Base-by-base conservation (phyloP, 2,797 vertebrate species). In the Lutjanus argentimaculatus region DNA sequence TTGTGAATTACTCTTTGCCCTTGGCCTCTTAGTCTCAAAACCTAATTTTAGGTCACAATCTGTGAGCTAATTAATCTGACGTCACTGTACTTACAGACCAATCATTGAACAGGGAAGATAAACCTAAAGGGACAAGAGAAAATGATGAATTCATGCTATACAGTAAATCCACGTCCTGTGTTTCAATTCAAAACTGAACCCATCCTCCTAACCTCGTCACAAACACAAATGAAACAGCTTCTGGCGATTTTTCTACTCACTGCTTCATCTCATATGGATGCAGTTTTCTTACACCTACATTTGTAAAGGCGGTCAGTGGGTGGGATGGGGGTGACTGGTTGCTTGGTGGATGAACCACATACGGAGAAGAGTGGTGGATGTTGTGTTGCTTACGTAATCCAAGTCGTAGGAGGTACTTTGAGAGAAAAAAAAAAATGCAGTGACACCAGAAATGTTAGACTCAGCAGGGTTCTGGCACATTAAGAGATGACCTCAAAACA, bases 301-400 rank as follows among this genome's bases (percentile, higher is more conserved):
- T 36, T 22, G 13, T 56, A 65, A 83, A 82, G 87, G 87, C 71
- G 77, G 85, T 88, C 79, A 90, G 90, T 91, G 77, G 90, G 91
- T 80, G 89, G 86, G 70, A 84, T 30, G 85, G 82, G 67, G 89
- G 72, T 65, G 85, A 82, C 67, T 69, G 48, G 62, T 58, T 75
- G 65, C 83, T 84, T 59, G 72, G 79, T 67, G 79, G 80, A 59
- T 79, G 76, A 90, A 84, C 83, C 59, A 51, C 80, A 83, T 56
- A 52, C 2, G 14, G 65, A 72, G 51, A 36, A 67, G 80, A 63
- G 85, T 5, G 64, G 67, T 81, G 72, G 62, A 82, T 64, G 77
- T 67, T 72, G 66, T 59, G 79, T 56, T 85, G 86, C 56, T 91
- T 86, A 80, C 57, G 74, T 85, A 89, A 92, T 19, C 8, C 10